Base-by-base conservation (phyloP, 2,888 invertebrate genomes). In the Calephelis perditalis region DNA sequence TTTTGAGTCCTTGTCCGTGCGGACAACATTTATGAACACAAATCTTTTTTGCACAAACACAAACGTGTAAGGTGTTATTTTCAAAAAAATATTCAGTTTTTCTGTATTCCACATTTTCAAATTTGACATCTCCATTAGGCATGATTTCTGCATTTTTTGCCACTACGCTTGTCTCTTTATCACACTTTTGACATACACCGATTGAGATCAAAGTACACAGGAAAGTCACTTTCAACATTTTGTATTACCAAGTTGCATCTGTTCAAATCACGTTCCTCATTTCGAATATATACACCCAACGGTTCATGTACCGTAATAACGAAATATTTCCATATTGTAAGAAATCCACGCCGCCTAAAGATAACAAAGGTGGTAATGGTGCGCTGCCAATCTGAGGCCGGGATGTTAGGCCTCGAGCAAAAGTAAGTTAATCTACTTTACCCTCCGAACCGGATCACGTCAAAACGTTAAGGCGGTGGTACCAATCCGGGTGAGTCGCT, bases 21-120 rank as follows among this genome's bases (percentile, higher is more conserved):
- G 3, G 9, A 49, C 49, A 49, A 49, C 49, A 49, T 49, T 49
- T 49, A 49, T 12, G 49, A 4, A 49, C 49, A 49, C 49, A 49
- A 12, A 49, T 26, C 26, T 49, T 49, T 26, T 49, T 49, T 1
- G 15, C 15, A 49, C 49, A 49, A 49, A 49, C 49, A 49, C 49
- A 49, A 49, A 49, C 49, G 10, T 49, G 26, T 10, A 49, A 26
- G 0, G 49, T 49, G 26, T 49, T 9, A 26, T 49, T 49, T 49
- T 49, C 49, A 49, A 49, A 49, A 15, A 49, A 49, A 26, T 49
- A 49, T 49, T 49, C 49, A 5, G 49, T 49, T 49, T 15, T 49
- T 9, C 26, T 15, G 26, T 12, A 49, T 49, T 49, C 49, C 26
- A 49, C 49, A 49, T 49, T 49, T 49, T 49, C 49, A 26, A 49